A percentile compares a stretch with the other conserved stretches of the same genome.
Conservation (phyloP, 2,113 vertebrate genomes). For the Gavia stellata region DNA sequence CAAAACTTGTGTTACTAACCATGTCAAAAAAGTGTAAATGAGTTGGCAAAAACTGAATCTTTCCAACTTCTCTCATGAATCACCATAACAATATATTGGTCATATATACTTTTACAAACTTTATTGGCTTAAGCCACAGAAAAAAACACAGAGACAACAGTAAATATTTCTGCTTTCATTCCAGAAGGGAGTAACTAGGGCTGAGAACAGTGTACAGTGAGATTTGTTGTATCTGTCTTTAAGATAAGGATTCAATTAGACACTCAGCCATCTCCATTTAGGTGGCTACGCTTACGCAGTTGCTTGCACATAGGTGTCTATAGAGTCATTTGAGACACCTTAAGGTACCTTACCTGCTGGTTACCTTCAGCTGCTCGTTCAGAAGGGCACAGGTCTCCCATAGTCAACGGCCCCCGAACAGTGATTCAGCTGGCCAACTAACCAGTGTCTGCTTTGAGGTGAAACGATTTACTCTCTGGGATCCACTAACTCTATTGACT, state of each 20-base stretch:
- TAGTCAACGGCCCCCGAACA: fast-evolving
- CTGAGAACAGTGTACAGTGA: background rate
- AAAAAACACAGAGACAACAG: background rate
- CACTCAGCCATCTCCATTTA: background rate
- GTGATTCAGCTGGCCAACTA: background rate
- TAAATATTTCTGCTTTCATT: background rate
- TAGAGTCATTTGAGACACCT: background rate
- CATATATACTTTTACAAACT: background rate
- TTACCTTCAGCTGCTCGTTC: background rate
- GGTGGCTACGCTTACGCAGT: background rate
- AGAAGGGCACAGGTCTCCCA: background rate
- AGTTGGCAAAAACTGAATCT: background rate
- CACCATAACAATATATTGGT: background rate
- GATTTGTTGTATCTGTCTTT: background rate
- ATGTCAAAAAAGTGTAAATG: background rate
- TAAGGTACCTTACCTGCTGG: background rate
- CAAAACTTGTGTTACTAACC: background rate
- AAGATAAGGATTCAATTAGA: background rate
- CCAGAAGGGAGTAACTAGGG: background rate
- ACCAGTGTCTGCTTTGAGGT: fast-evolving
- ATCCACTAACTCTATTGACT: background rate
- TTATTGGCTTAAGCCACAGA: background rate
- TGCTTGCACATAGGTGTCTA: background rate
- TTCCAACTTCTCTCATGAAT: background rate
- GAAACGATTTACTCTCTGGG: background rate